phyloP scores from a whole-genome alignment of 2,888 invertebrate species.

The Netelia inedita region DNA sequence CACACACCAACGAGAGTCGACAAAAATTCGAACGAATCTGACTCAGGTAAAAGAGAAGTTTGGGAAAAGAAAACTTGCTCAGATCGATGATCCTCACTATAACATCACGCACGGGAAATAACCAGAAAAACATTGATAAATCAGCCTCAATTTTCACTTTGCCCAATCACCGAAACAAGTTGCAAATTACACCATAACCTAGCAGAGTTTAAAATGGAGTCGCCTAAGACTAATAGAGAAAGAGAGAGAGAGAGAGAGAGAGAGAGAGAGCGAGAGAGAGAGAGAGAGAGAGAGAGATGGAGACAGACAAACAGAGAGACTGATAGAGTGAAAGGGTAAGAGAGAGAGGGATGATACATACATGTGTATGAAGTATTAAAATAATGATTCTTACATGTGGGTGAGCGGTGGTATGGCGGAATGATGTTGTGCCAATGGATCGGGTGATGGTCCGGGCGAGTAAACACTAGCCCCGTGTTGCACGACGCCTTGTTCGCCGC shows the following conservation, averaged over 20 bases:
- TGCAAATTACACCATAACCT: background rate
- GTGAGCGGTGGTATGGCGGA: slow-evolving; percentile 86
- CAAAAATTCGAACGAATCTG: slow-evolving; percentile 19
- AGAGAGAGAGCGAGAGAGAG: slow-evolving; percentile 11
- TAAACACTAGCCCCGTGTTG: slow-evolving; percentile 86
- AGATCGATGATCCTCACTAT: background rate
- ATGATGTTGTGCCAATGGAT: slow-evolving; percentile 86
- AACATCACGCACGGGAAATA: background rate
- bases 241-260: slow-evolving; percentile 22
- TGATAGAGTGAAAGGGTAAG: slow-evolving; percentile 20
- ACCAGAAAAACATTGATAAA: slow-evolving; percentile 13
- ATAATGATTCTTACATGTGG: slow-evolving; percentile 87
- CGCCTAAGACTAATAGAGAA: background rate
- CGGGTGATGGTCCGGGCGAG: slow-evolving; percentile 89
- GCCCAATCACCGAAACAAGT: background rate
- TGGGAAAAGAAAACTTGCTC: background rate
- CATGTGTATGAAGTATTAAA: slow-evolving; percentile 11
- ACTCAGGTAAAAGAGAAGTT: background rate
- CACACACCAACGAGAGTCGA: background rate
- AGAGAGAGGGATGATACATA: slow-evolving; percentile 4
- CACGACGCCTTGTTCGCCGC: slow-evolving; percentile 89
- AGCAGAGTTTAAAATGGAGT: background rate
- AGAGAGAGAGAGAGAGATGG: slow-evolving; percentile 25
- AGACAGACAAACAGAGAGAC: slow-evolving; percentile 8
- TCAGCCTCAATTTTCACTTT: slow-evolving; percentile 14